A percentile compares a stretch with the other conserved stretches of the same genome.
phyloP scores from a whole-genome alignment of 2,113 vertebrate genomes.

The Edolisoma coerulescens region DNA sequence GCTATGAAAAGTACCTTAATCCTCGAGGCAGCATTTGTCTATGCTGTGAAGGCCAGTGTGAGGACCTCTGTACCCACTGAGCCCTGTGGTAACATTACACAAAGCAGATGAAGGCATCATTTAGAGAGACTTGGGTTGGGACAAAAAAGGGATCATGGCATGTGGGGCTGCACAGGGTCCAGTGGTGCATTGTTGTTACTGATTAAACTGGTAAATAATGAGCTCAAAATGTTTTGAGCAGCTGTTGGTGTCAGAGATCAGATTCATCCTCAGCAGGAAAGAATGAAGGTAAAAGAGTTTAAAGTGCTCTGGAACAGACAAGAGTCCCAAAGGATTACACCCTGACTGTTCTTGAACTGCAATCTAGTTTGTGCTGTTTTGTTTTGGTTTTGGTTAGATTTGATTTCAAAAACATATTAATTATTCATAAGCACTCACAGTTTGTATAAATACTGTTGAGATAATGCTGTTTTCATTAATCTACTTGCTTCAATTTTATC shows the following conservation, averaged over 20 bases:
- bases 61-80: not conserved
- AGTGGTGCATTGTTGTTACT: not conserved
- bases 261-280: not conserved
- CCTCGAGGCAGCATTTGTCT: not conserved
- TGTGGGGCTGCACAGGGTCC: not conserved
- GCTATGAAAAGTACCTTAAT: not conserved
- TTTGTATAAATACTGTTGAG: not conserved
- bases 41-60: not conserved
- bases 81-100: not conserved
- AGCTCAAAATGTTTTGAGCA: not conserved
- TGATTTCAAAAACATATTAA: not conserved
- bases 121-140: not conserved
- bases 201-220: not conserved
- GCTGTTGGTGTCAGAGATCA: constrained; percentile 21
- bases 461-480: not conserved
- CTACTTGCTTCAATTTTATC: not conserved
- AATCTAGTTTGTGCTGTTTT: not conserved
- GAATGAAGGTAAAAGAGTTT: not conserved
- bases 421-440: not conserved
- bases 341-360: not conserved
- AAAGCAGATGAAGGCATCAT: not conserved
- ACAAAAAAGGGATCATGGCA: not conserved
- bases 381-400: not conserved
- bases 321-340: not conserved
- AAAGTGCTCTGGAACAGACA: not conserved